Conservation (phyloP, 2,113 vertebrate genomes). For the Platysteira castanea region DNA sequence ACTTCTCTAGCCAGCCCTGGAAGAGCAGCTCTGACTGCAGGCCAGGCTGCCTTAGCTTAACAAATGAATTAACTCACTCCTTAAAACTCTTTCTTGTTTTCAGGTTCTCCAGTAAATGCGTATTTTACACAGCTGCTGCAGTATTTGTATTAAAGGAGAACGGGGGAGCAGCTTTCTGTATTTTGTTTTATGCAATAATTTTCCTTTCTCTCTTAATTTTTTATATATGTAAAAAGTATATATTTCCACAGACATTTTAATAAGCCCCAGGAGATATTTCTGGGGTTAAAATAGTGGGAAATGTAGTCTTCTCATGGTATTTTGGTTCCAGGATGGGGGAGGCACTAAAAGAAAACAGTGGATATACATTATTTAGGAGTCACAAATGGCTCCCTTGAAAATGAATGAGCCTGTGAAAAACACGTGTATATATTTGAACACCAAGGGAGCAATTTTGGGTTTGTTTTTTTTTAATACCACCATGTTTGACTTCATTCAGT, state of each 20-base stretch:
- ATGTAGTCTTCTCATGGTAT: constrained; percentile 2
- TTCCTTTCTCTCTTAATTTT: background rate
- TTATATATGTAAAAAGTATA: background rate
- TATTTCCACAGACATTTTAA: constrained; percentile 27
- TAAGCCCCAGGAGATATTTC: background rate
- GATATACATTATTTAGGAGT: background rate
- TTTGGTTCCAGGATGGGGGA: constrained; percentile 12
- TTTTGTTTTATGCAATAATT: background rate
- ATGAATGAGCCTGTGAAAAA: background rate
- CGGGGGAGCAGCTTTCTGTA: background rate
- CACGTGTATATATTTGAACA: background rate
- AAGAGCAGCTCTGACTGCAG: background rate
- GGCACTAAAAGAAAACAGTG: constrained; percentile 11
- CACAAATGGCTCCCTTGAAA: constrained; percentile 12
- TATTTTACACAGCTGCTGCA: background rate
- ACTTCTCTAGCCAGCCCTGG: background rate
- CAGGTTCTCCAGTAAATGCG: background rate
- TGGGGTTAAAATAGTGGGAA: constrained; percentile 10
- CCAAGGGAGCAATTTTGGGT: background rate
- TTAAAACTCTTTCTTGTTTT: background rate
- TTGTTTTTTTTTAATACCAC: background rate
- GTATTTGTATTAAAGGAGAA: background rate
- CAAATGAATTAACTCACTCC: background rate
- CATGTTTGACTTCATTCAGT: background rate
- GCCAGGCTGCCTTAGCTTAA: background rate